Evolutionary conservation across 2,113 vertebrate species (phyloP).

Genomic region (Castor canadensis): DNA sequence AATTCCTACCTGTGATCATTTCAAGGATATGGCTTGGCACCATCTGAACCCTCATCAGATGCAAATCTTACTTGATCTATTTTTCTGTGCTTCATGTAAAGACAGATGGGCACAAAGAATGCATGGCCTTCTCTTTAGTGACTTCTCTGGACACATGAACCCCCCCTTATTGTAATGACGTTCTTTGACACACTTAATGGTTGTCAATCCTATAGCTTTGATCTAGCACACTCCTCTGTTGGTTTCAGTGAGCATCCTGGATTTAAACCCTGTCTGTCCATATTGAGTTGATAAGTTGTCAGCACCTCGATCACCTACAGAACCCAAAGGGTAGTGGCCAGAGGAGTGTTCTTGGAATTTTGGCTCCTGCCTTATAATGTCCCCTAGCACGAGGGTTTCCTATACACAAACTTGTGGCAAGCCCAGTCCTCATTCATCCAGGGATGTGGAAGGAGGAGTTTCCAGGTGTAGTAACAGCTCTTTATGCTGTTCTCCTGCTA

Average conservation of each 20-base stretch:
- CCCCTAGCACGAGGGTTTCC: not conserved
- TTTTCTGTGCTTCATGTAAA: not conserved
- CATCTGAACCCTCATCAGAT: not conserved
- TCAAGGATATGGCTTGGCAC: not conserved
- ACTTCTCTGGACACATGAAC: not conserved
- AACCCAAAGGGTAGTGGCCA: accelerated
- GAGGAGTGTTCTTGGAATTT: not conserved
- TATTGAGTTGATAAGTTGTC: not conserved
- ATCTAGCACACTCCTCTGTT: not conserved
- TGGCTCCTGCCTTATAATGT: not conserved
- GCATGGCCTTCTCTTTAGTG: not conserved
- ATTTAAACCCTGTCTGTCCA: not conserved
- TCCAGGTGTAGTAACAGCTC: not conserved
- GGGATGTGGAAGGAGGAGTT: not conserved
- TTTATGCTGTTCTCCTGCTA: not conserved
- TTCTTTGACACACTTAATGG: not conserved
- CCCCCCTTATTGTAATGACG: accelerated
- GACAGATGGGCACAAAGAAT: too few species aligned
- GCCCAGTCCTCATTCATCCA: not conserved
- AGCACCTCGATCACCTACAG: conserved; percentile 12
- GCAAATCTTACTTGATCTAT: not conserved
- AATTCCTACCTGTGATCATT: not conserved
- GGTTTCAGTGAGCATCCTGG: not conserved
- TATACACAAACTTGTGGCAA: not conserved
- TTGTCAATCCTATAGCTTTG: not conserved